Conservation (phyloP, 2,797 vertebrate species). For the Cossypha caffra region DNA sequence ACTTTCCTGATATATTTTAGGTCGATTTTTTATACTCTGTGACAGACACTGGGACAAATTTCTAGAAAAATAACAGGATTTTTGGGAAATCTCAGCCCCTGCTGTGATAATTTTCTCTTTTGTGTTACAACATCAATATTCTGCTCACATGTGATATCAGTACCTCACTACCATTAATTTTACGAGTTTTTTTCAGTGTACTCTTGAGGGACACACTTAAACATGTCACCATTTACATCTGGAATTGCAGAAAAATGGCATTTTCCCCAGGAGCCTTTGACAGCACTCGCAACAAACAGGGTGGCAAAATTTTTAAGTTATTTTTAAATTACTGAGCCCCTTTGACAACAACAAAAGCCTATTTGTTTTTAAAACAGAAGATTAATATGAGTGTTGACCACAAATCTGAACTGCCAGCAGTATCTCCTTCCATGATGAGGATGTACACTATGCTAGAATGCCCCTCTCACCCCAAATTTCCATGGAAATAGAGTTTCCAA, state of each 20-base stretch:
- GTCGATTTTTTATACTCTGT: background rate
- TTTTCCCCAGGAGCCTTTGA: background rate
- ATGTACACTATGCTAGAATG: background rate
- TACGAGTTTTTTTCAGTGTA: background rate
- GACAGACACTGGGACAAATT: background rate
- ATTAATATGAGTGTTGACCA: fast-evolving
- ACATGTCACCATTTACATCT: background rate
- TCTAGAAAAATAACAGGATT: background rate
- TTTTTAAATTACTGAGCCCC: background rate
- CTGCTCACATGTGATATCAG: background rate
- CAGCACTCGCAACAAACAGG: background rate
- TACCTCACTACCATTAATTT: background rate
- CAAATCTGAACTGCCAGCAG: background rate
- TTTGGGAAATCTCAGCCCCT: background rate
- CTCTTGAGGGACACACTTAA: background rate
- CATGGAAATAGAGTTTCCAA: background rate
- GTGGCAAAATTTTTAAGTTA: background rate
- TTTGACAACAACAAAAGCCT: background rate
- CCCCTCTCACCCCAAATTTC: background rate
- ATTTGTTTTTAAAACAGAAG: background rate
- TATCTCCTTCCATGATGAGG: background rate
- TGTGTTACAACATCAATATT: background rate
- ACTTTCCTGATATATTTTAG: conserved; percentile 5
- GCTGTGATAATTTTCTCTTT: background rate
- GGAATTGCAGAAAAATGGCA: background rate